Base-by-base conservation (phyloP, 1,140 invertebrate genomes). In the Thaumetopoea pityocampa region DNA sequence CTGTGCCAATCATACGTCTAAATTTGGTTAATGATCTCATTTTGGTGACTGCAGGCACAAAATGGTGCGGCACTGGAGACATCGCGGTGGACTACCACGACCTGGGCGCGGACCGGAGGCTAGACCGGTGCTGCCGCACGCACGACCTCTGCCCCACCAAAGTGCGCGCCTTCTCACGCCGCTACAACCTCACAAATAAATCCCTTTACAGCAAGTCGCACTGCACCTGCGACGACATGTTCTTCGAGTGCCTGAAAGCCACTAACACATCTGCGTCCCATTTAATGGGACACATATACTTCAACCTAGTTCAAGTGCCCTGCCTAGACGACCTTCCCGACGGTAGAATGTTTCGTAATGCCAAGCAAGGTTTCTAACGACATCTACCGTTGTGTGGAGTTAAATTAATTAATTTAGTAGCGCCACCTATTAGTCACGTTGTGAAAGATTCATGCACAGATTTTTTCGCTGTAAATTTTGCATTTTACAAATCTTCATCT, bases 31-130 rank as follows among this genome's bases (percentile, higher is more conserved):
- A 2, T 35, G n/a, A 5, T 22, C 10, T 5, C 7, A 3, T 2
- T 26, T 27, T 20, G 0, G 4, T 38, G 20, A 5, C 86, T 84
- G 2, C 57, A 96, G 94, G 94, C 23, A 96, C 94, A 23, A 95
- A 95, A 78, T 96, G 94, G 94, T 96, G 94, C 64, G 94, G 94
- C 1, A 90, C 92, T 0, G 94, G 94, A 1, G 94, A 96, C 66
- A 90, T 95, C 37, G 94, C 94, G 1, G 83, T 87, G n/a, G 89
- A 89, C 55, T 96, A 95, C 77, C 92, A 92, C 69, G 93, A 96
- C 71, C 85, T 96, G 27, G 94, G 94, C 11, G 74, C 86, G 0
- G 89, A 93, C 55, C 80, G 86, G 18, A 80, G 86, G 9, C 88
- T 95, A 36, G 95, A 96, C 76, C 89, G 90, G 52, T 96, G 95